Percentiles rank a stretch among this genome's conserved stretches.
Conservation (phyloP, 2,113 vertebrate genomes). For the Lonchura striata region DNA sequence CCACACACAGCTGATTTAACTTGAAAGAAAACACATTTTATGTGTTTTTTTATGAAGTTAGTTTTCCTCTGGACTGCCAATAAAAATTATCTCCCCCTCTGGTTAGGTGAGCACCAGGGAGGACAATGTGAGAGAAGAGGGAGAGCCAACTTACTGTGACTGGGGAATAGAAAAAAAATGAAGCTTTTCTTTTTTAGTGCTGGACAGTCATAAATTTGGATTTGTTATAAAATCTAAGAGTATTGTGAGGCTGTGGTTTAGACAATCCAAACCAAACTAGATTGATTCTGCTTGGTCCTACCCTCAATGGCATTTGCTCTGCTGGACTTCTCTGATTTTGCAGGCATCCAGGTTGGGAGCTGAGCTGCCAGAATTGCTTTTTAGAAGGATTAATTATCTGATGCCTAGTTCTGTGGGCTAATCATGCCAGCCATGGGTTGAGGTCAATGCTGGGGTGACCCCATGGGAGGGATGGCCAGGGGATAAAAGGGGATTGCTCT, state of each 20-base stretch:
- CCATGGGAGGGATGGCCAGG: not conserved
- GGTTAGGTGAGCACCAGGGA: not conserved
- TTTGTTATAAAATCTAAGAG: not conserved
- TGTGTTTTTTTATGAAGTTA: not conserved
- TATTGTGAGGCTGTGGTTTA: not conserved
- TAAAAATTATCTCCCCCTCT: not conserved
- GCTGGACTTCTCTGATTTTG: not conserved
- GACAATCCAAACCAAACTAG: not conserved
- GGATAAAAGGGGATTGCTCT: not conserved
- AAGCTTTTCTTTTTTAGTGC: not conserved
- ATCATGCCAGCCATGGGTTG: not conserved
- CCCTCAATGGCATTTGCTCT: not conserved
- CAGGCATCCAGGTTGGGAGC: not conserved
- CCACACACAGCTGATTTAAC: not conserved
- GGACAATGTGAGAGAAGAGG: not conserved
- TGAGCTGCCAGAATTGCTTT: not conserved
- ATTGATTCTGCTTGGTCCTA: not conserved
- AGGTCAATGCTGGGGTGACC: not conserved
- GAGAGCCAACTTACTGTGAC: not conserved
- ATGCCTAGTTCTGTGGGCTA: not conserved
- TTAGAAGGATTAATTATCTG: not conserved
- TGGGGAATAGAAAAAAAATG: not conserved
- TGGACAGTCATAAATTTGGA: not conserved
- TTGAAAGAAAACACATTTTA: not conserved
- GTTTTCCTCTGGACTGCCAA: not conserved